A percentile compares a stretch with the other conserved stretches of the same genome.
These are phyloP conservation scores for Conger conger DNA, from an alignment of 2,113 vertebrate genomes.

Conservation along the genomic window DNA sequence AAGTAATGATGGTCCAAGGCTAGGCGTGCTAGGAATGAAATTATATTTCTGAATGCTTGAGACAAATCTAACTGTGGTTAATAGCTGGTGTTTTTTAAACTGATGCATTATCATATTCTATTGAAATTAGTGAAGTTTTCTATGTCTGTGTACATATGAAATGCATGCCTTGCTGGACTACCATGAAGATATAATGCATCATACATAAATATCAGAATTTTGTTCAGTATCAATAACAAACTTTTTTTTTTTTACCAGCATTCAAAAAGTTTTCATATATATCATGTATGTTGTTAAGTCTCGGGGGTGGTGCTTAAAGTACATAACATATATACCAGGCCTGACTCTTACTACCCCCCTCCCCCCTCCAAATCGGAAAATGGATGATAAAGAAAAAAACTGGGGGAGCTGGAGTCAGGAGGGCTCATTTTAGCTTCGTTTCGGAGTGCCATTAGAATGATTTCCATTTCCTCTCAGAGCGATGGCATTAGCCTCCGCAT, in stretches of 20 bases:
- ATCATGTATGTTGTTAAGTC: too few species aligned
- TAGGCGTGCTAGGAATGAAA: slow-evolving; percentile 22
- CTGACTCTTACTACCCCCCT: too few species aligned
- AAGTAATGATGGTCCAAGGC: slow-evolving; percentile 3
- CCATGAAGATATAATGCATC: neutral
- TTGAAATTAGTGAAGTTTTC: neutral
- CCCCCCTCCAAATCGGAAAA: neutral
- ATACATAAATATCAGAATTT: too few species aligned
- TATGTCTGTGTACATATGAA: neutral
- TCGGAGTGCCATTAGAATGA: neutral
- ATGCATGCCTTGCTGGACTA: neutral
- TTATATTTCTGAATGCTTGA: slow-evolving; percentile 23
- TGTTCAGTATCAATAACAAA: too few species aligned
- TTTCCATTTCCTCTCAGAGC: neutral
- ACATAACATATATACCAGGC: too few species aligned
- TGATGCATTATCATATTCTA: neutral
- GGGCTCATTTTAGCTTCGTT: neutral
- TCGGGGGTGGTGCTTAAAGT: too few species aligned
- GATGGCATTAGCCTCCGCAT: neutral
- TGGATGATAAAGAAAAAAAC: neutral
- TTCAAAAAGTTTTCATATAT: too few species aligned
- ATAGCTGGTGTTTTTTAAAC: neutral
- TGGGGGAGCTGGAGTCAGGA: too few species aligned
- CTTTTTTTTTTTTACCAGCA: too few species aligned
- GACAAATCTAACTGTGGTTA: slow-evolving; percentile 7